Evolutionary conservation across 2,888 invertebrate genomes (phyloP).

Genomic region (Elgonia sp.): DNA sequence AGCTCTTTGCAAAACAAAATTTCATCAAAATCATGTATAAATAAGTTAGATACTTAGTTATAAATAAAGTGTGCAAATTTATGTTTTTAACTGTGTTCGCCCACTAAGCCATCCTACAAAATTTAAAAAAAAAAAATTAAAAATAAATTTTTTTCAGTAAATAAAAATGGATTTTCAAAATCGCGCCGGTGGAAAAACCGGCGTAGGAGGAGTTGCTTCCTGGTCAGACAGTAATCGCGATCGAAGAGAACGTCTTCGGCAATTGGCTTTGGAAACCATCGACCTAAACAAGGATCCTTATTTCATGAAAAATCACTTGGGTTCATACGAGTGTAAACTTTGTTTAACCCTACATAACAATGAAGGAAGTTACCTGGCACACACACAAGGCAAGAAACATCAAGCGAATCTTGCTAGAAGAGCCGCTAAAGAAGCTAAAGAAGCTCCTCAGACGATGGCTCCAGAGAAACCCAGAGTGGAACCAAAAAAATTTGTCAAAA

Average conservation of each 20-base stretch:
- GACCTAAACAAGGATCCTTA: conserved; percentile 99
- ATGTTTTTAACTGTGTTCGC: too few species aligned
- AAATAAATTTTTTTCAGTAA: neutral
- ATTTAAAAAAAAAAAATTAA: too few species aligned
- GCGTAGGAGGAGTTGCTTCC: conserved; percentile 58
- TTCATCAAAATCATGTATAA: too few species aligned
- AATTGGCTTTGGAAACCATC: conserved; percentile 98
- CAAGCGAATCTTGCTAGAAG: conserved; percentile 98
- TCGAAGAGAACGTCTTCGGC: conserved; percentile 87
- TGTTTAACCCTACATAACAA: conserved; percentile 99
- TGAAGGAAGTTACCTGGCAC: conserved; percentile 99
- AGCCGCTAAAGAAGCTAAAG: conserved; percentile 99
- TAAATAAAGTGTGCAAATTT: too few species aligned
- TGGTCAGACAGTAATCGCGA: conserved; percentile 64
- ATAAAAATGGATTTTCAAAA: conserved; percentile 62
- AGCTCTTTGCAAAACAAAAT: too few species aligned
- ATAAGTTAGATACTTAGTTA: too few species aligned
- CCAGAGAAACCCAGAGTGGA: conserved; percentile 98
- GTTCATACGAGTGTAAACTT: conserved; percentile 99
- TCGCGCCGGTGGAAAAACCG: conserved; percentile 63
- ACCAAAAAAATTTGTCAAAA: conserved; percentile 99
- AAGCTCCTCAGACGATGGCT: conserved; percentile 97
- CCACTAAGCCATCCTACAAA: too few species aligned
- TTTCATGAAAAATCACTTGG: conserved; percentile 99
- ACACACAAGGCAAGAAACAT: conserved; percentile 99